Conservation (phyloP, 2,888 invertebrate genomes). For the Uropetala carovei region DNA sequence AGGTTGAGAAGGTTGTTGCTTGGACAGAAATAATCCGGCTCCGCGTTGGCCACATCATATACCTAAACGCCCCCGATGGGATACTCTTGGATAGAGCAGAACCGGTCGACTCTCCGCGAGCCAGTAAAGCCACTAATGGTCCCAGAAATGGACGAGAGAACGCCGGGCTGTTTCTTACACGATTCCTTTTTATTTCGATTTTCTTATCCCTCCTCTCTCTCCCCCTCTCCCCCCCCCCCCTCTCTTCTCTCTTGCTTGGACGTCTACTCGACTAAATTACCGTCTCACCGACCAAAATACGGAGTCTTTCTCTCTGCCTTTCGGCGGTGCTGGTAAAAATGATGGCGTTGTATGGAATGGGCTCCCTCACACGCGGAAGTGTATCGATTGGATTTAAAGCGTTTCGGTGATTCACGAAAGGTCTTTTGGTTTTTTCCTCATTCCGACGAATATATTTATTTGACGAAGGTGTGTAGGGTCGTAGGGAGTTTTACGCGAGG, state of each 20-base stretch:
- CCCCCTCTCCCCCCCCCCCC: neutral
- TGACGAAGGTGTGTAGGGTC: no score
- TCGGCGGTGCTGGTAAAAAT: neutral
- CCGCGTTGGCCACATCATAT: conserved; percentile 27
- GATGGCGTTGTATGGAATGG: neutral
- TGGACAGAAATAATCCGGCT: conserved; percentile 18
- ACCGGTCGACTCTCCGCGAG: no score
- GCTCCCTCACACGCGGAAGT: neutral
- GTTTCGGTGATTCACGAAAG: neutral
- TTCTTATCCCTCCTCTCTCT: neutral
- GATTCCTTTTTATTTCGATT: neutral
- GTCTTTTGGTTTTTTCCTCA: no score
- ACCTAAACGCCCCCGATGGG: neutral
- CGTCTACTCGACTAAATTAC: neutral
- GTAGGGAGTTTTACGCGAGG: no score
- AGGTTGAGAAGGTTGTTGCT: neutral
- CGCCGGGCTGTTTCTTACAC: neutral
- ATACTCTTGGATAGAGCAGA: neutral
- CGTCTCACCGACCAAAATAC: neutral
- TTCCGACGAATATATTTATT: no score
- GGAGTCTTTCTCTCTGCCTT: neutral
- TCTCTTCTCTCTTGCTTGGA: neutral
- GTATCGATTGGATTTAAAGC: neutral
- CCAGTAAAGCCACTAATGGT: neutral
- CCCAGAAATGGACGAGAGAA: neutral